Evolutionary conservation across 2,888 invertebrate genomes (phyloP).

Genomic region (Agrotis segetum): DNA sequence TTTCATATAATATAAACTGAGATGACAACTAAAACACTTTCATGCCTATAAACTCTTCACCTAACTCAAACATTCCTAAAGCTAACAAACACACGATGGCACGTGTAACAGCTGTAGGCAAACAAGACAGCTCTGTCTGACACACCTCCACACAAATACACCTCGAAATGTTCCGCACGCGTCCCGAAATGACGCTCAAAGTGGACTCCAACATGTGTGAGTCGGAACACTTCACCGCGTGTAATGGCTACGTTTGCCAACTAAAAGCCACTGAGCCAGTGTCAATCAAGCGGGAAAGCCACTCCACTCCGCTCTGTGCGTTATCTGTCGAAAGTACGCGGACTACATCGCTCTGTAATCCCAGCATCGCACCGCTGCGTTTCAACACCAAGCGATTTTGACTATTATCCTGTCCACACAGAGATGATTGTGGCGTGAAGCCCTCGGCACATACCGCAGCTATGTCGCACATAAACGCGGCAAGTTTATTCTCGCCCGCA

Average conservation of each 20-base stretch:
- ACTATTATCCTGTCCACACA: conserved; percentile 55
- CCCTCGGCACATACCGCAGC: conserved; percentile 47
- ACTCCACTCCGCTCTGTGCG: conserved; percentile 66
- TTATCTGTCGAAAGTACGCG: conserved; percentile 69
- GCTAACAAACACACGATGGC: conserved; percentile 15
- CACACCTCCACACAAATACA: conserved; percentile 40
- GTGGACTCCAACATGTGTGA: conserved; percentile 55
- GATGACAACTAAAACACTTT: not conserved
- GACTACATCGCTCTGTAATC: conserved; percentile 68
- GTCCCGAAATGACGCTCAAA: conserved; percentile 61
- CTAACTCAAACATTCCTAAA: conserved; percentile 18
- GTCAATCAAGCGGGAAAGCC: conserved; percentile 79
- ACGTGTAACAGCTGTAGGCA: conserved; percentile 25
- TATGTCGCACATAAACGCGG: conserved; percentile 57
- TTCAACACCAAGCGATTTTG: conserved; percentile 58
- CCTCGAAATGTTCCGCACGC: conserved; percentile 53
- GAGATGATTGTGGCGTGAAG: conserved; percentile 65
- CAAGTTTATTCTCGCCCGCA: conserved; percentile 73
- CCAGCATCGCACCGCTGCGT: conserved; percentile 38
- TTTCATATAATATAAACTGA: not conserved
- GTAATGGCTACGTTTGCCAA: conserved; percentile 66
- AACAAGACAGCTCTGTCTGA: conserved; percentile 46
- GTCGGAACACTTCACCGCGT: conserved; percentile 57
- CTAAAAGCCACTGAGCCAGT: conserved; percentile 74
- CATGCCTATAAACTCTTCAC: not conserved